Evolutionary conservation across 2,113 vertebrate species (phyloP), one percentile per base, ranked within the genome.

Genomic region (Genyomyrus donnyi): DNA sequence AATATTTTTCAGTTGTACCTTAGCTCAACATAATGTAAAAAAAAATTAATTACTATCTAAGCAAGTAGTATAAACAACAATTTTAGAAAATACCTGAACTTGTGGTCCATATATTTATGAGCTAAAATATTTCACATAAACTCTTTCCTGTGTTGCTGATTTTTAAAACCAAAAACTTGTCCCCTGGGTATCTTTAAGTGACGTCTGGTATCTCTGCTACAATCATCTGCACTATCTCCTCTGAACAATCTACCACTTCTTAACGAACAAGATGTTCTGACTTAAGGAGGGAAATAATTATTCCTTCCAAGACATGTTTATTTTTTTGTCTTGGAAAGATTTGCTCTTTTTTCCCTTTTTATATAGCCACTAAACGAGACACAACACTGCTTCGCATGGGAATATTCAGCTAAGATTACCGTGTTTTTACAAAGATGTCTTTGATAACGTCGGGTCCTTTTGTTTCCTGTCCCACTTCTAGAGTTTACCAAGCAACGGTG

Each of bases 91-190:
- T 19, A 42, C 15, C 77, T 42, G 17, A 83, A 45, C 21, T 85
- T n/a, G 45, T n/a, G 45, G 45, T 85, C 42, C 19, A 46, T 24
- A n/a, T 48, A 85, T 94, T 95, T 92, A 1, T n/a, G 83, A 39
- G 42, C 19, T 45, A 85, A 85, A 24, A 48, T 84, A 45, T 85
- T 48, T 46, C 42, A n/a, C 70, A 35, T 39, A 39, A 77, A 39
- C 31, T 48, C 21, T n/a, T 85, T 85, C 83, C 42, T 45, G 45
- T 85, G 83, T 48, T 85, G 45, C 45, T n/a, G 17, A 21, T 85
- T 48, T 48, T 85, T 24, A 85, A 85, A 46, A 46, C 39, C 45
- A 85, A 85, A 46, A 42, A 42, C 35, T 80, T 42, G 35, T 39
- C 74, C 74, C 35, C 9, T 85, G 83, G 83, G 19, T 46, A 24